Evolutionary conservation across 2,888 invertebrate genomes (phyloP).

Genomic region (Syrphus vitripennis): DNA sequence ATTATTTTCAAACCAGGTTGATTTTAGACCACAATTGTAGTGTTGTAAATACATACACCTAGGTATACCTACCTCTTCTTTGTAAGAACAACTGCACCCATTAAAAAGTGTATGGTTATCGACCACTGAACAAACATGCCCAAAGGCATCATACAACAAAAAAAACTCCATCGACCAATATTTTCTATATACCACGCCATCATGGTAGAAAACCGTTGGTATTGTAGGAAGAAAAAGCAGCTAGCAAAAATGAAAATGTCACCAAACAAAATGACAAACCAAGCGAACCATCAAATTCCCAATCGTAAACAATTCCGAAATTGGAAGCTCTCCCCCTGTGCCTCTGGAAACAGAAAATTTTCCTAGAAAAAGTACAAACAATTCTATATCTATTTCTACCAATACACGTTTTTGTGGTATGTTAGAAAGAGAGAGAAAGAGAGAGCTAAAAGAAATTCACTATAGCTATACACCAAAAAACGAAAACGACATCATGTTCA

Average conservation of each 20-base stretch:
- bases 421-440: too few species aligned
- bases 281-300: constrained; percentile 55
- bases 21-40: not conserved
- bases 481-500: constrained; percentile 51
- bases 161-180: constrained; percentile 20
- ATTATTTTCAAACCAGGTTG: not conserved
- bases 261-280: constrained; percentile 54
- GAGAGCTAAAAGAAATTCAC: constrained; percentile 51
- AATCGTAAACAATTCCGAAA: constrained; percentile 63
- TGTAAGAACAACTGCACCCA: constrained; percentile 46
- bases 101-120: constrained; percentile 52
- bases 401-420: constrained; percentile 29
- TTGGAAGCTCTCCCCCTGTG: constrained; percentile 37
- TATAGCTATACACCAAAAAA: not conserved
- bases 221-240: not conserved
- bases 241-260: constrained; percentile 61
- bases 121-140: constrained; percentile 61
- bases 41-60: not conserved
- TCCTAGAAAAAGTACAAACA: not conserved
- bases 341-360: constrained; percentile 14
- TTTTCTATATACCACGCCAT: not conserved
- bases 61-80: too few species aligned
- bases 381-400: too few species aligned
- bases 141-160: constrained; percentile 2
- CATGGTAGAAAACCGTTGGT: not conserved